A percentile compares a stretch with the other conserved stretches of the same genome.
phyloP scores from a whole-genome alignment of 1,140 invertebrate genomes.

The Araneus ventricosus region DNA sequence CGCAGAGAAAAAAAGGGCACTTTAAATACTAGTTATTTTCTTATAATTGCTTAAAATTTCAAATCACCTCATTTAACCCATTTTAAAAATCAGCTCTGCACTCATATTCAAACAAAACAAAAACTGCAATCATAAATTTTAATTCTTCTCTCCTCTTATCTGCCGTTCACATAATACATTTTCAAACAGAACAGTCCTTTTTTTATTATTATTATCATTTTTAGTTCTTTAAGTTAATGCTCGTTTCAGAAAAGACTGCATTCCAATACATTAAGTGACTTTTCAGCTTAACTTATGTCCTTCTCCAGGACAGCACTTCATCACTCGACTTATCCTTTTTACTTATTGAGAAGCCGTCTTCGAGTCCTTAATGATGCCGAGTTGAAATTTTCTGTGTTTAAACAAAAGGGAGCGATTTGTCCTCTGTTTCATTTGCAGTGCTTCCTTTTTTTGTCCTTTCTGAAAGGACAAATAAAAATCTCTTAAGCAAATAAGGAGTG shows the following conservation, averaged over 20 bases:
- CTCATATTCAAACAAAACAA: neutral
- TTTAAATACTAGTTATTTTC: neutral
- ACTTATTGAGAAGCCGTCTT: slow-evolving; percentile 25
- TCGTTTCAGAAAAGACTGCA: neutral
- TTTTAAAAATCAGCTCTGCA: neutral
- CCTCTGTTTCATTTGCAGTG: neutral
- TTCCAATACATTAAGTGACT: slow-evolving; percentile 22
- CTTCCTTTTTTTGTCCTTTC: slow-evolving; percentile 32
- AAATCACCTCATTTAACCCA: neutral
- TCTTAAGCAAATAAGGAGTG: slow-evolving; percentile 67
- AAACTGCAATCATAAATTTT: neutral
- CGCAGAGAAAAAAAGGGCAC: neutral
- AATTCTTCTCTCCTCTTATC: neutral
- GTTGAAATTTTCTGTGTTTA: slow-evolving; percentile 28
- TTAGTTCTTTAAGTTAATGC: neutral
- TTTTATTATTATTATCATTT: neutral
- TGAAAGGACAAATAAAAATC: slow-evolving; percentile 67
- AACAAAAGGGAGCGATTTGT: slow-evolving; percentile 70
- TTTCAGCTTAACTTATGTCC: slow-evolving; percentile 13
- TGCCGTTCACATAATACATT: neutral
- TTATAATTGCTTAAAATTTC: neutral
- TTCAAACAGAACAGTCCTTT: neutral
- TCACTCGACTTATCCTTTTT: neutral
- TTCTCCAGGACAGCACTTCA: neutral
- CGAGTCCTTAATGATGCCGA: slow-evolving; percentile 30